A percentile compares a stretch with the other conserved stretches of the same genome.
These are phyloP conservation scores for Cacoxenus indagator DNA, from an alignment of 2,888 invertebrate species.

Conservation along the genomic window DNA sequence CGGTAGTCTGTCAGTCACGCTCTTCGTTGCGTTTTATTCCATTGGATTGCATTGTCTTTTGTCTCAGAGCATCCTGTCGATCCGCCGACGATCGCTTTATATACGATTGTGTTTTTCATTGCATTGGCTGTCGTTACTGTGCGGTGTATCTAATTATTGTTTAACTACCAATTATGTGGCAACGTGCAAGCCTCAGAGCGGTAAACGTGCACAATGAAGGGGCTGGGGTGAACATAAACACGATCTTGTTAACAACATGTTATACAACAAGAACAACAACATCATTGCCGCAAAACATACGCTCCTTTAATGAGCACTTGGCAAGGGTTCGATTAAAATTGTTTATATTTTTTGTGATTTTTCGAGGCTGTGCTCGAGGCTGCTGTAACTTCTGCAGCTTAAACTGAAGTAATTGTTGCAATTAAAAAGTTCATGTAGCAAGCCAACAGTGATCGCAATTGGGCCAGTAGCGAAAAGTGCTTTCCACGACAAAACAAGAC, in stretches of 20 bases:
- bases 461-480: neutral
- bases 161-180: conserved; percentile 61
- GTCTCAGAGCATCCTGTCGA: conserved; percentile 9
- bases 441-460: neutral
- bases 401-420: conserved; percentile 59
- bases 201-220: conserved; percentile 14
- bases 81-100: neutral
- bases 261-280: conserved; percentile 43
- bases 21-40: neutral
- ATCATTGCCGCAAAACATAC: neutral
- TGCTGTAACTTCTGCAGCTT: conserved; percentile 47
- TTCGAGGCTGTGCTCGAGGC: too few relatives aligned
- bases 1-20: neutral
- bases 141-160: conserved; percentile 66
- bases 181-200: neutral
- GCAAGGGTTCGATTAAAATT: conserved; percentile 30
- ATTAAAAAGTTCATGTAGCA: conserved; percentile 47
- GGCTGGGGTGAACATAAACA: conserved; percentile 14
- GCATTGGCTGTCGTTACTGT: conserved; percentile 43
- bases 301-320: conserved; percentile 20
- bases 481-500: neutral
- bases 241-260: conserved; percentile 56
- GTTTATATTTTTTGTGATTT: too few relatives aligned
- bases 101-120: neutral
- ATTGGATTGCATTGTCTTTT: conserved; percentile 15